Conservation (phyloP, 1,140 invertebrate genomes). For the Tetranychus cinnabarinus region DNA sequence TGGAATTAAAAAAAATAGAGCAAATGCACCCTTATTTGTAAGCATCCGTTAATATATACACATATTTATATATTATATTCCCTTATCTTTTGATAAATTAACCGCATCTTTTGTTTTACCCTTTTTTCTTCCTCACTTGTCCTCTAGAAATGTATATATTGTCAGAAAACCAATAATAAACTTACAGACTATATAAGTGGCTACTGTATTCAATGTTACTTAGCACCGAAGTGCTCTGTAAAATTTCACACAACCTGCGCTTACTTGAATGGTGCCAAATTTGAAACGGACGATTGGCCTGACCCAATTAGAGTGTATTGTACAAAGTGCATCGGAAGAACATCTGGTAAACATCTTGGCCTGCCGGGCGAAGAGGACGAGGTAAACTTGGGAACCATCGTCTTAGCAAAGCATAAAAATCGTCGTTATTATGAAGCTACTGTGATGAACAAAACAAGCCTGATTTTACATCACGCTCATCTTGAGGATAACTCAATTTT, state of each 20-base stretch:
- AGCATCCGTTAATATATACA: not conserved
- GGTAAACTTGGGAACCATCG: slow-evolving; percentile 21
- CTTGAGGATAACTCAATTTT: slow-evolving; percentile 39
- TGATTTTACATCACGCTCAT: slow-evolving; percentile 32
- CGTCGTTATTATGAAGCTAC: slow-evolving; percentile 33
- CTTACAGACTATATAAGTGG: not conserved
- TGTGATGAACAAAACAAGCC: slow-evolving; percentile 25
- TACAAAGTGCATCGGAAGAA: not conserved
- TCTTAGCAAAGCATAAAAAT: slow-evolving; percentile 38
- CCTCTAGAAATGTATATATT: not conserved
- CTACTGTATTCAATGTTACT: not conserved
- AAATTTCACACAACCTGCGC: not conserved
- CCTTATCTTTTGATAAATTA: not conserved
- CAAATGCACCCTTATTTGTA: not conserved
- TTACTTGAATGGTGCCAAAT: not conserved
- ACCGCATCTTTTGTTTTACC: not conserved
- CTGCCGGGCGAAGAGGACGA: slow-evolving; percentile 1
- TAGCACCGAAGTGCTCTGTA: not conserved
- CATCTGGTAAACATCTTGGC: not conserved
- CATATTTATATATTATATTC: not conserved
- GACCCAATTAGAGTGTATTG: not conserved
- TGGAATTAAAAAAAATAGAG: not conserved
- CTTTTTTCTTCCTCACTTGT: not conserved
- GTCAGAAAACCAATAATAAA: not conserved
- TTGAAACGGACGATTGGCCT: not conserved